Conservation (phyloP, 2,888 invertebrate species). For the Drosophila borealis region DNA sequence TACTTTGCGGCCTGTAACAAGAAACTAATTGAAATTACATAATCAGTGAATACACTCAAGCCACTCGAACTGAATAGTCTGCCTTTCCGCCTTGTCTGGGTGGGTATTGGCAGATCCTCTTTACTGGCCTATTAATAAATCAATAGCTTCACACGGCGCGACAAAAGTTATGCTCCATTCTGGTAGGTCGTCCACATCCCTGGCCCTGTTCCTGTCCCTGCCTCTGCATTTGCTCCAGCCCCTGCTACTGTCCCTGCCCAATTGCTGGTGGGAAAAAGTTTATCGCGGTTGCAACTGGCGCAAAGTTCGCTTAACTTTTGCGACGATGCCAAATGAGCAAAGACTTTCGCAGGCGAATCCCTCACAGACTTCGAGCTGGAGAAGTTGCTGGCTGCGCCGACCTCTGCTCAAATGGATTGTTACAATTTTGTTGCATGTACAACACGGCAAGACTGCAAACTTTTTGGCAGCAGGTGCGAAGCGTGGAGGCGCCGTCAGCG, state of each 20-base stretch:
- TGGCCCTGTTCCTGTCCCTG: not conserved
- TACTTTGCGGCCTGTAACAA: not conserved
- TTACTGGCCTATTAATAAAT: conserved; percentile 68
- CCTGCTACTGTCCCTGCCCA: not conserved
- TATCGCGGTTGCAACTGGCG: conserved; percentile 71
- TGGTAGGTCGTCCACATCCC: conserved; percentile 5
- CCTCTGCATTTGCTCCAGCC: not conserved
- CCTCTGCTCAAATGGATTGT: conserved; percentile 39
- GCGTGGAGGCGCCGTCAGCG: not conserved
- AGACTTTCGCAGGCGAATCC: conserved; percentile 26
- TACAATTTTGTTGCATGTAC: conserved; percentile 61
- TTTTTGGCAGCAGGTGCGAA: conserved; percentile 19
- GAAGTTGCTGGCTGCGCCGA: not conserved
- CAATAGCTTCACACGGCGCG: conserved; percentile 63
- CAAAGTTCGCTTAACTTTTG: conserved; percentile 69
- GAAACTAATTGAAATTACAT: conserved; percentile 23
- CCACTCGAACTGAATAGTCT: conserved; percentile 5
- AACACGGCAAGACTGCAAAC: conserved; percentile 38
- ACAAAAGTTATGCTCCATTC: conserved; percentile 60
- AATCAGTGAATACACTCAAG: conserved; percentile 13
- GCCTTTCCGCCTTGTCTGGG: not conserved
- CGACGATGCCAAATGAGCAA: conserved; percentile 65
- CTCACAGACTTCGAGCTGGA: not conserved
- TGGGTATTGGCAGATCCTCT: not conserved
- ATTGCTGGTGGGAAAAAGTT: conserved; percentile 52